These are phyloP conservation scores for Hippolais icterina DNA, from an alignment of 2,113 vertebrate species.

Conservation along the genomic window DNA sequence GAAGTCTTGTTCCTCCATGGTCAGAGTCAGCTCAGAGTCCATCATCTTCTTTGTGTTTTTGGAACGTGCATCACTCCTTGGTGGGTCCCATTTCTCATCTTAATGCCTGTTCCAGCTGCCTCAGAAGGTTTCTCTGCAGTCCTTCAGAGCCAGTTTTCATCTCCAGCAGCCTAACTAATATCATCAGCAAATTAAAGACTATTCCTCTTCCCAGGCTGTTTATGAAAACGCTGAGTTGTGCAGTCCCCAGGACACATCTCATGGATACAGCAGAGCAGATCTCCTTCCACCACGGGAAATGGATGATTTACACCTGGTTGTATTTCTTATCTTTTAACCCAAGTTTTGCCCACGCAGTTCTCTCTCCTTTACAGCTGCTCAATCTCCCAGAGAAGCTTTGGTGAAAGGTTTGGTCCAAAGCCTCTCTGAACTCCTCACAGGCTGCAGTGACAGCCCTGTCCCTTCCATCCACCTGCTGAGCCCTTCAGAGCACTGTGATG, in stretches of 20 bases:
- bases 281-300: not conserved
- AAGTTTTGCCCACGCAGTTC: not conserved
- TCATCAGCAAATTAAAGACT: not conserved
- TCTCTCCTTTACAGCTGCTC: not conserved
- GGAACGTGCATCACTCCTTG: not conserved
- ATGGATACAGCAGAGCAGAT: not conserved
- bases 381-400: not conserved
- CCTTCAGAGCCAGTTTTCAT: slow-evolving; percentile 13
- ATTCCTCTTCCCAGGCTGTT: not conserved
- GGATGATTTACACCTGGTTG: not conserved
- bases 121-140: slow-evolving; percentile 3
- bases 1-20: slow-evolving; percentile 39
- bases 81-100: slow-evolving; percentile 4
- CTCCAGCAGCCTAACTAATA: not conserved
- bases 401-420: not conserved
- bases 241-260: not conserved
- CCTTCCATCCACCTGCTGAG: not conserved
- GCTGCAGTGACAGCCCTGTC: not conserved
- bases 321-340: not conserved
- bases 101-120: slow-evolving; percentile 2
- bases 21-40: slow-evolving; percentile 33
- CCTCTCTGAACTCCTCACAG: not conserved
- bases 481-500: not conserved
- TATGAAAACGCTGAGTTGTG: not conserved
- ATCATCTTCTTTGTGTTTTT: slow-evolving; percentile 39